Percentiles rank a stretch among this genome's conserved stretches.
Conservation (phyloP, 1,140 invertebrate species). For the Ctenoplectra terminalis region DNA sequence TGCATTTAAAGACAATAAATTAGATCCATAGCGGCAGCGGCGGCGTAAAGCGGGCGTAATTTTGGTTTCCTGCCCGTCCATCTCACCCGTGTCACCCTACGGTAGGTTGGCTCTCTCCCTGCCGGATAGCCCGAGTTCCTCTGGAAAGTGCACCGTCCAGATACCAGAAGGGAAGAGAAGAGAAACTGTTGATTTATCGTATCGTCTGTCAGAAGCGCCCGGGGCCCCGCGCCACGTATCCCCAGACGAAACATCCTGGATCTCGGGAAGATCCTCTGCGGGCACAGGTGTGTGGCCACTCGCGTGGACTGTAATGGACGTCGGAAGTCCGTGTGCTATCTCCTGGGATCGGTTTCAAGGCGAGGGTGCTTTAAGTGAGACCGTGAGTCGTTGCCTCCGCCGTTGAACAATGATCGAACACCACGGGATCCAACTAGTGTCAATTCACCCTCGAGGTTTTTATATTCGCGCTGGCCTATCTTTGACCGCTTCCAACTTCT, state of each 20-base stretch:
- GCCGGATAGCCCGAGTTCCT: conserved; percentile 25
- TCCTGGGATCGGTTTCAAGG: conserved; percentile 35
- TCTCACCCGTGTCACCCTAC: conserved; percentile 53
- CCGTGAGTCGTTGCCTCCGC: neutral
- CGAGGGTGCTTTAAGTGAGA: conserved; percentile 7
- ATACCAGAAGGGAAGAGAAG: conserved; percentile 35
- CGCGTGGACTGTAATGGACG: conserved; percentile 54
- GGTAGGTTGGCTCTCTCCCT: conserved; percentile 25
- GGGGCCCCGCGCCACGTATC: conserved; percentile 43
- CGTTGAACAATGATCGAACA: conserved; percentile 22
- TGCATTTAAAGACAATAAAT: conserved; percentile 77
- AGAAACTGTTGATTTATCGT: conserved; percentile 71
- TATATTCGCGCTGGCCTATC: neutral
- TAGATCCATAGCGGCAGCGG: conserved; percentile 60
- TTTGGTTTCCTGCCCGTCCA: conserved; percentile 69
- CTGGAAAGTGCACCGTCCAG: conserved; percentile 48
- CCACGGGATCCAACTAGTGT: conserved; percentile 17
- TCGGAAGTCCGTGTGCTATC: conserved; percentile 57
- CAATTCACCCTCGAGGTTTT: neutral
- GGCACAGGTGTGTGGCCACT: conserved; percentile 47
- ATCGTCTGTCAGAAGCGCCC: conserved; percentile 56
- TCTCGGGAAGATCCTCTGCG: conserved; percentile 41
- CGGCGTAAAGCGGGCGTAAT: conserved; percentile 68
- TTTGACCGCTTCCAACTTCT: neutral
- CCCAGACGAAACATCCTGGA: conserved; percentile 44